These are phyloP conservation scores for Platycheirus rosarum DNA, from an alignment of 2,888 invertebrate genomes.

Conservation along the genomic window DNA sequence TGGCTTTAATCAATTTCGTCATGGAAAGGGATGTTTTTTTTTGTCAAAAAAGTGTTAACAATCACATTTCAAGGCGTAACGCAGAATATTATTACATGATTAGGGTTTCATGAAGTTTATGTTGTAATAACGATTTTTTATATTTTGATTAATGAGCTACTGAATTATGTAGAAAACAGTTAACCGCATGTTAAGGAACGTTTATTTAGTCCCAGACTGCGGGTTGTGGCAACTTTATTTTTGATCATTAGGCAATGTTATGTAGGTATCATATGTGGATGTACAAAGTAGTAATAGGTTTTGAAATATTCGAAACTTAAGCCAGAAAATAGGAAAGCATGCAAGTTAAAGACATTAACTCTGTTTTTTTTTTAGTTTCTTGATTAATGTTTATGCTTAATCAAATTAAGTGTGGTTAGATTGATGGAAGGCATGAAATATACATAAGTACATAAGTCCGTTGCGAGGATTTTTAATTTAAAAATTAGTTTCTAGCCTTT, in stretches of 20 bases:
- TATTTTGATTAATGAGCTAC: constrained; percentile 29
- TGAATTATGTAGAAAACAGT: constrained; percentile 23
- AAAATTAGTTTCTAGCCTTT: too few species aligned
- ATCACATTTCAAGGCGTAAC: constrained; percentile 35
- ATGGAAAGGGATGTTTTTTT: constrained; percentile 34
- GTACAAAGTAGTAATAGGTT: not conserved
- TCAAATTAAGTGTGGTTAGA: not conserved
- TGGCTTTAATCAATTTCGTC: constrained; percentile 63
- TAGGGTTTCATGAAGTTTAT: constrained; percentile 17
- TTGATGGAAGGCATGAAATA: not conserved
- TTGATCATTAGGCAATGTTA: not conserved
- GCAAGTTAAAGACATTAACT: not conserved
- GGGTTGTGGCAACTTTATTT: not conserved
- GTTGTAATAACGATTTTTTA: constrained; percentile 10
- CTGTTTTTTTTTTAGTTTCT: not conserved
- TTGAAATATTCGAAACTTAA: not conserved
- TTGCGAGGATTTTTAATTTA: too few species aligned
- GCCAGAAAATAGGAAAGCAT: not conserved
- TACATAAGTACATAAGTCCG: too few species aligned
- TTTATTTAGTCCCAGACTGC: constrained; percentile 16
- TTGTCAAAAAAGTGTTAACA: constrained; percentile 36
- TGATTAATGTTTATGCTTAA: constrained; percentile 25
- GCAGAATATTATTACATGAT: constrained; percentile 32
- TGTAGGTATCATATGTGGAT: not conserved
- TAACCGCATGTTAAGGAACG: constrained; percentile 18